Conservation (phyloP, 2,888 invertebrate genomes). For the Ornithoptera alexandrae region DNA sequence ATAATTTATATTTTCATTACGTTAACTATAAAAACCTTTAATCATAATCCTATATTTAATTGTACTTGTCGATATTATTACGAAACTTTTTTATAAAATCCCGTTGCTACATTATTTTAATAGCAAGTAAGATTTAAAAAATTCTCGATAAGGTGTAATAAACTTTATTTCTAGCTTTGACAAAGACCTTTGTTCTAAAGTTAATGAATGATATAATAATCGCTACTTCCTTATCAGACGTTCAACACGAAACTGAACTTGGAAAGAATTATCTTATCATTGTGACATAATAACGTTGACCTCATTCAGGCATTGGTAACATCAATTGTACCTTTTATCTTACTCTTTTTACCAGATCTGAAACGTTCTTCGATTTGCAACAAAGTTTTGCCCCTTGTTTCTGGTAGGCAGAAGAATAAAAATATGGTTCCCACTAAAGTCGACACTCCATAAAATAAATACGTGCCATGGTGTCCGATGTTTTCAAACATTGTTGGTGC, state of each 20-base stretch:
- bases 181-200: slow-evolving; percentile 9
- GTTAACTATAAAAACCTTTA: not conserved
- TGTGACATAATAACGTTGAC: slow-evolving; percentile 26
- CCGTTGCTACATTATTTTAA: not conserved
- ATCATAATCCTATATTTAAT: not conserved
- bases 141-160: not conserved
- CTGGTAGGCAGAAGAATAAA: slow-evolving; percentile 82
- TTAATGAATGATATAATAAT: slow-evolving; percentile 12
- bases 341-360: slow-evolving; percentile 53
- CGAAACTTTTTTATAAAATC: not conserved
- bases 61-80: not conserved
- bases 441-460: slow-evolving; percentile 81
- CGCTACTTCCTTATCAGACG: slow-evolving; percentile 19
- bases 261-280: slow-evolving; percentile 32
- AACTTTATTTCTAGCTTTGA: not conserved
- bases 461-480: slow-evolving; percentile 81
- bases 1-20: too few relatives aligned
- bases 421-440: slow-evolving; percentile 81
- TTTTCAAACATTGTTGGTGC: slow-evolving; percentile 80
- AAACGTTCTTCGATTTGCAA: slow-evolving; percentile 83
- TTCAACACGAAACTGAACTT: slow-evolving; percentile 19
- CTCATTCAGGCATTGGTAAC: slow-evolving; percentile 35
- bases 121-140: too few relatives aligned
- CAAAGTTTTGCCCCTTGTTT: slow-evolving; percentile 84
- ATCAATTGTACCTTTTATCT: slow-evolving; percentile 40